Evolutionary conservation across 2,797 vertebrate genomes (phyloP).

Genomic region (Merluccius polli): DNA sequence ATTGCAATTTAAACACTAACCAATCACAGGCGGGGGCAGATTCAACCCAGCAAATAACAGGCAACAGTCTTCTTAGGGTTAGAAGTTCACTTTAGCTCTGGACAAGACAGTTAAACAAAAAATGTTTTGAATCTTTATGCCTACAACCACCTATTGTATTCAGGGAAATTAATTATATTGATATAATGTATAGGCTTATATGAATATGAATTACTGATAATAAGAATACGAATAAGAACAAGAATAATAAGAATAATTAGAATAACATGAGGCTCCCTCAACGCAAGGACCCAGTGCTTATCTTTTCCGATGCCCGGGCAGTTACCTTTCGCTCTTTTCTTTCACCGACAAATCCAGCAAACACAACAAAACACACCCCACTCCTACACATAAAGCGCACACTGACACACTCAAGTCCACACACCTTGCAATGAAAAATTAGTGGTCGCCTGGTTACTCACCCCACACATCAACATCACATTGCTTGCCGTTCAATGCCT

Average conservation of each 20-base stretch:
- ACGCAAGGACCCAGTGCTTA: background rate
- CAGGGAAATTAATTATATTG: no score
- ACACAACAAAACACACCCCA: constrained; percentile 52
- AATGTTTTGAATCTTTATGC: background rate
- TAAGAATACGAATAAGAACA: background rate
- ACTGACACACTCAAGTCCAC: background rate
- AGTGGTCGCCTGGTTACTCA: constrained; percentile 56
- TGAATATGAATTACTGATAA: background rate
- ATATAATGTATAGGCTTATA: no score
- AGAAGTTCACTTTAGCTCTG: background rate
- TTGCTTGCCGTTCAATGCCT: constrained; percentile 27
- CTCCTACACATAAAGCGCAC: constrained; percentile 29
- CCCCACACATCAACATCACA: constrained; percentile 57
- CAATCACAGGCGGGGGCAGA: constrained; percentile 39
- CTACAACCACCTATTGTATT: background rate
- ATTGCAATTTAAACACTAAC: constrained; percentile 84
- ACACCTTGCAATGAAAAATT: constrained; percentile 48
- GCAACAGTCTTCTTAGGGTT: background rate
- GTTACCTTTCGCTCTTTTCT: background rate
- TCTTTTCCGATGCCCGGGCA: constrained; percentile 30
- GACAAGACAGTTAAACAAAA: background rate
- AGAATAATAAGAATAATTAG: background rate
- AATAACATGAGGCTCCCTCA: background rate
- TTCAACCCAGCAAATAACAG: background rate
- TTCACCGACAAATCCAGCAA: constrained; percentile 39